These are phyloP conservation scores for Epicauta chinensis DNA, from an alignment of 1,140 invertebrate species.

Conservation along the genomic window DNA sequence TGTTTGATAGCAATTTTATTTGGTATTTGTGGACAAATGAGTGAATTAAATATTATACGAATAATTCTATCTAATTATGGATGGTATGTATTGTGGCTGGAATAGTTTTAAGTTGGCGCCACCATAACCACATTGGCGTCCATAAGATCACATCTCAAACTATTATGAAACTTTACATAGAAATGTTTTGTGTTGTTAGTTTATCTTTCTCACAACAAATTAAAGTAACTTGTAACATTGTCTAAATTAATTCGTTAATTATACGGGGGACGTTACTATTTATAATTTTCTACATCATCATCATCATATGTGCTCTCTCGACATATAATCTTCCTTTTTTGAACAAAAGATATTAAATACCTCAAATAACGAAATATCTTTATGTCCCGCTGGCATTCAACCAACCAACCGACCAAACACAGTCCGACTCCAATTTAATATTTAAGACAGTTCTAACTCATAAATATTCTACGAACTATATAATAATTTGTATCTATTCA, in stretches of 20 bases:
- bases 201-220: conserved; percentile 4
- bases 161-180: too few species aligned
- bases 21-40: too few species aligned
- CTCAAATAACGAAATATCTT: conserved; percentile 14
- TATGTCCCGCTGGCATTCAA: conserved; percentile 13
- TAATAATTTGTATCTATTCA: conserved; percentile 6
- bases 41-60: too few species aligned
- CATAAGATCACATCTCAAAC: too few species aligned
- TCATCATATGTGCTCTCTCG: conserved; percentile 2
- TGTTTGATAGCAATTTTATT: too few species aligned
- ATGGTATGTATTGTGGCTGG: too few species aligned
- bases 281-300: too few species aligned
- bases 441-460: conserved; percentile 8
- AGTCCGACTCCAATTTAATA: background rate
- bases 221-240: conserved; percentile 10
- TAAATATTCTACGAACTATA: conserved; percentile 13
- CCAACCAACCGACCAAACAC: conserved; percentile 10
- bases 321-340: conserved; percentile 7
- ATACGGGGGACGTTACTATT: background rate
- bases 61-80: too few species aligned
- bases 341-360: conserved; percentile 5
- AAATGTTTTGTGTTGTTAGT: too few species aligned
- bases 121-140: too few species aligned
- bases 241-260: conserved; percentile 14
- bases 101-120: too few species aligned